Evolutionary conservation across 2,888 invertebrate species (phyloP).

Genomic region (Noctua comes): DNA sequence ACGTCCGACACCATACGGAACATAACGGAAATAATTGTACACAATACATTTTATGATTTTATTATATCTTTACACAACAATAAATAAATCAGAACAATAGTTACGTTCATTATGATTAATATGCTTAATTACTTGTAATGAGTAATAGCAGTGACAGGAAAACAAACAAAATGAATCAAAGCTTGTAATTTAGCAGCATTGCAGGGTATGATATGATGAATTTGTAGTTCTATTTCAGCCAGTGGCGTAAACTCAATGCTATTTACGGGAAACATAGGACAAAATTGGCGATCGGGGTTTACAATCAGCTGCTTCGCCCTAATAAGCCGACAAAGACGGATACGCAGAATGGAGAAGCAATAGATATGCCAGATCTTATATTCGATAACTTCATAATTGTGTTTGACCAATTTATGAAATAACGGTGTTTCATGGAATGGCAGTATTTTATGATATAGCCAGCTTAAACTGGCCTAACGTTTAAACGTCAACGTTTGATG

Average conservation of each 20-base stretch:
- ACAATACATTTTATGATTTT: slow-evolving; percentile 29
- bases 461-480: not conserved
- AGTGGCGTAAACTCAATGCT: slow-evolving; percentile 16
- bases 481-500: not conserved
- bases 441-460: not conserved
- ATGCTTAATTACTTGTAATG: slow-evolving; percentile 52
- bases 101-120: slow-evolving; percentile 41
- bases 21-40: too few relatives aligned
- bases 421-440: not conserved
- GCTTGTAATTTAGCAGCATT: slow-evolving; percentile 23
- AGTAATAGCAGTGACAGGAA: slow-evolving; percentile 56
- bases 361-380: not conserved
- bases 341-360: not conserved
- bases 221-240: slow-evolving; percentile 40
- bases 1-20: too few relatives aligned
- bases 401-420: not conserved
- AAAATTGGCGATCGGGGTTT: slow-evolving; percentile 13
- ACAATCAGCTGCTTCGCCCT: not conserved
- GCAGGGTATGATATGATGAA: slow-evolving; percentile 13
- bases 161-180: slow-evolving; percentile 60
- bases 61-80: slow-evolving; percentile 30
- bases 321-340: not conserved
- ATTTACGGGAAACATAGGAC: not conserved
- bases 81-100: slow-evolving; percentile 47
- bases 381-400: not conserved